These are phyloP conservation scores for Melipona bicolor DNA, from an alignment of 2,888 invertebrate genomes.

Conservation along the genomic window DNA sequence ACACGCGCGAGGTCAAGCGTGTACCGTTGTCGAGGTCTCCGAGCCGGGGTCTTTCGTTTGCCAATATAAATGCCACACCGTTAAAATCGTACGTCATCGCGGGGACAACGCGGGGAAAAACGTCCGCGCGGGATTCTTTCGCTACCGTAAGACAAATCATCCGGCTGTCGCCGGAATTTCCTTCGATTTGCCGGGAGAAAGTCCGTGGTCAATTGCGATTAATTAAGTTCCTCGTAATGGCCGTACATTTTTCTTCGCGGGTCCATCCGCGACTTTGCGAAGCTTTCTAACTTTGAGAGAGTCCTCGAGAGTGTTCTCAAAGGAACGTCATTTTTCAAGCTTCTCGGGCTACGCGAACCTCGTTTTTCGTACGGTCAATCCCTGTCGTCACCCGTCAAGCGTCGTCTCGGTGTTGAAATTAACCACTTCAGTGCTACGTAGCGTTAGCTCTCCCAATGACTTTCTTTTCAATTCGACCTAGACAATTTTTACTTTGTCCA, in stretches of 20 bases:
- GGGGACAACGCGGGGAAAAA: conserved; percentile 5
- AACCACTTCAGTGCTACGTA: no score
- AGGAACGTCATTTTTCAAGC: not conserved
- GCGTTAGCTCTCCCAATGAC: no score
- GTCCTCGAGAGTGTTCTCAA: no score
- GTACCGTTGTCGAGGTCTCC: conserved; percentile 27
- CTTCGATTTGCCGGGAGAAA: conserved; percentile 22
- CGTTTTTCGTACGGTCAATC: not conserved
- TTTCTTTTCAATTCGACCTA: no score
- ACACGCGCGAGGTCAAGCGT: conserved; percentile 43
- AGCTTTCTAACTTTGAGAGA: not conserved
- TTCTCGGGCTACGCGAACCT: not conserved
- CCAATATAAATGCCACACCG: conserved; percentile 32
- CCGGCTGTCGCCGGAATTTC: conserved; percentile 22
- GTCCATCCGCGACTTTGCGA: not conserved
- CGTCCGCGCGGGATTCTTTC: conserved; percentile 1
- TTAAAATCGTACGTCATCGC: conserved; percentile 53
- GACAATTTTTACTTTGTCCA: no score
- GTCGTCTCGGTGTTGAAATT: no score
- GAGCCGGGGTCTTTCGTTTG: not conserved
- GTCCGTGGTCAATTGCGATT: conserved; percentile 25
- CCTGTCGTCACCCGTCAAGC: not conserved
- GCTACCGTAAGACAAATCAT: conserved; percentile 42
- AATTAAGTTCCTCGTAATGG: conserved; percentile 23
- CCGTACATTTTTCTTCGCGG: not conserved